Conservation (phyloP, 92 coral and sea anemone genomes). For the Paramuricea clavata region DNA sequence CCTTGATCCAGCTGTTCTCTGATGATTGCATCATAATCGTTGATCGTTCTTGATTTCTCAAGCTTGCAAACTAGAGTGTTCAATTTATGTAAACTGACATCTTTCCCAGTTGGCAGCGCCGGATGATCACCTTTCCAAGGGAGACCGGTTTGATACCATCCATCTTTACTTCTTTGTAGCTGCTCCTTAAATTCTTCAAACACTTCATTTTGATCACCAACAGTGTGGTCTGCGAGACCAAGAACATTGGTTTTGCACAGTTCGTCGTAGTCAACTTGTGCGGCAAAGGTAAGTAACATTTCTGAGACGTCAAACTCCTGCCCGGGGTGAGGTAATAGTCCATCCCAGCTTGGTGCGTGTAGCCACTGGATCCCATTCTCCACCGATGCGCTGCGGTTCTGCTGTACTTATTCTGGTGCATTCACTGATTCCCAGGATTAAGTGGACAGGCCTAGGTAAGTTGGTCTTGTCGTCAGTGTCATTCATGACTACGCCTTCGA, state of each 20-base stretch:
- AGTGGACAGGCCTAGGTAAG: constrained; percentile 57
- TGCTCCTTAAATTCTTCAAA: not conserved
- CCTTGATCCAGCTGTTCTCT: not conserved
- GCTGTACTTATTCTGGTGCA: constrained; percentile 49
- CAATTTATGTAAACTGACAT: not conserved
- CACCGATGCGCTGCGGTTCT: too few relatives aligned
- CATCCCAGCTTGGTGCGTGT: constrained; percentile 4
- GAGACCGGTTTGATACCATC: constrained; percentile 3
- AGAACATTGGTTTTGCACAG: not conserved
- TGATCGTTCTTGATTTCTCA: not conserved
- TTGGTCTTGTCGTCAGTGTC: constrained; percentile 17
- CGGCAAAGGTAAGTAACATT: not conserved
- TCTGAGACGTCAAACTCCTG: not conserved
- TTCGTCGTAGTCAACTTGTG: not conserved
- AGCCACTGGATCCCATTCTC: too few relatives aligned
- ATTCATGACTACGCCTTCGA: too few relatives aligned
- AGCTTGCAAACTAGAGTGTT: constrained; percentile 1
- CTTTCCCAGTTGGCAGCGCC: not conserved
- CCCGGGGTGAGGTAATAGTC: not conserved
- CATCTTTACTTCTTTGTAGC: not conserved
- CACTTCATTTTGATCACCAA: not conserved
- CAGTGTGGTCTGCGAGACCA: not conserved
- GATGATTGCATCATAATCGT: constrained; percentile 7
- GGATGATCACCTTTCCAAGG: not conserved
- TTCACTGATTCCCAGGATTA: constrained; percentile 43